Conservation (phyloP, 2,888 invertebrate genomes). For the Drosophila setosimentum region DNA sequence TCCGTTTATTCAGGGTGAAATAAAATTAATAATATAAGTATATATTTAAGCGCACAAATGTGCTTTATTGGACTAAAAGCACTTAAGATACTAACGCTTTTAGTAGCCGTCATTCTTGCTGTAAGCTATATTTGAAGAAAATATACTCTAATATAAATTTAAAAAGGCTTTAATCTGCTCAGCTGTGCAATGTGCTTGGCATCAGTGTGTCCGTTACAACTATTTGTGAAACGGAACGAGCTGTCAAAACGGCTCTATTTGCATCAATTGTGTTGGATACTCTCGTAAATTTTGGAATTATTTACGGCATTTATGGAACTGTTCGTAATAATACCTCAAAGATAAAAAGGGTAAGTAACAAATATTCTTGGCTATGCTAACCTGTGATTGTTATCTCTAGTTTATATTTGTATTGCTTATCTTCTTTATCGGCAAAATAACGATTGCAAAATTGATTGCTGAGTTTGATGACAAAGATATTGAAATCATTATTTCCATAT, state of each 20-base stretch:
- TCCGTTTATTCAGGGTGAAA: neutral
- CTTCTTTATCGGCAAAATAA: slow-evolving; percentile 38
- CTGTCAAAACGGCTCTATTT: neutral
- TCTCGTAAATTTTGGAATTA: slow-evolving; percentile 15
- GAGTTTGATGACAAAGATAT: neutral
- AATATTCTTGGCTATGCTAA: neutral
- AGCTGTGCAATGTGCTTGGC: slow-evolving; percentile 28
- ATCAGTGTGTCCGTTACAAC: slow-evolving; percentile 1
- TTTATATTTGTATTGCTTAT: slow-evolving; percentile 15
- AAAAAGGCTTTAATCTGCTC: neutral
- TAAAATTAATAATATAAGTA: neutral
- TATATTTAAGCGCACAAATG: slow-evolving; percentile 9
- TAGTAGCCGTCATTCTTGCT: neutral
- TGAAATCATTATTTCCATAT: neutral
- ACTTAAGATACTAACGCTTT: slow-evolving; percentile 7
- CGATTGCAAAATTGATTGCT: slow-evolving; percentile 4
- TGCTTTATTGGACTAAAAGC: slow-evolving; percentile 16
- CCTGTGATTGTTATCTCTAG: slow-evolving; percentile 4
- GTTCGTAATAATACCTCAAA: neutral
- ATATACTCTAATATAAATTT: neutral
- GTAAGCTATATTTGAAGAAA: slow-evolving; percentile 17
- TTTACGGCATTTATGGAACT: slow-evolving; percentile 31
- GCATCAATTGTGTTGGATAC: slow-evolving; percentile 22
- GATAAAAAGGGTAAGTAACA: slow-evolving; percentile 28
- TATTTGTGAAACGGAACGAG: neutral